Conservation (phyloP, 2,797 vertebrate species). For the Danio choprae region DNA sequence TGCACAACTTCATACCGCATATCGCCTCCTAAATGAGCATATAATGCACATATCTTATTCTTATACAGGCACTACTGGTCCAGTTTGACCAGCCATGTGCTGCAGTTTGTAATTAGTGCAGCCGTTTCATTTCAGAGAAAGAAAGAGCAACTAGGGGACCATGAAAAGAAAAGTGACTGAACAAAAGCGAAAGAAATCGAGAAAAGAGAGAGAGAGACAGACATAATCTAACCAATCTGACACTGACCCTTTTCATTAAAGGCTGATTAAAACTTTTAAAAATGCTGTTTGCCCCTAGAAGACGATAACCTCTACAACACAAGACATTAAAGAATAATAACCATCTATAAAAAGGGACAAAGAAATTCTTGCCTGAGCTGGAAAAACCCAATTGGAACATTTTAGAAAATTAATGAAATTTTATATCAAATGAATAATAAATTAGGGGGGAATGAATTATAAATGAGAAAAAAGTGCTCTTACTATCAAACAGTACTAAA, state of each 20-base stretch:
- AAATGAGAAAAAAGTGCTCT: constrained; percentile 78
- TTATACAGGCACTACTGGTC: constrained; percentile 27
- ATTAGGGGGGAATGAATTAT: constrained; percentile 83
- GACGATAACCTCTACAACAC: constrained; percentile 82
- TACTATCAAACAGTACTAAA: constrained; percentile 78
- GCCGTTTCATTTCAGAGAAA: constrained; percentile 45
- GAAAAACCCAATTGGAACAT: constrained; percentile 83
- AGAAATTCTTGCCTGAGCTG: constrained; percentile 71
- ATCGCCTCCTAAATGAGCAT: constrained; percentile 18
- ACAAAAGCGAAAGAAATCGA: constrained; percentile 59
- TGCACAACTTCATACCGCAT: constrained; percentile 29
- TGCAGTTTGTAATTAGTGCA: constrained; percentile 57
- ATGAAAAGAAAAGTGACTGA: constrained; percentile 38
- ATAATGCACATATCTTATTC: constrained; percentile 15
- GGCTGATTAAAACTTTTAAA: constrained; percentile 82
- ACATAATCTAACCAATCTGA: constrained; percentile 63
- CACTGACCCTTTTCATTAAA: constrained; percentile 83
- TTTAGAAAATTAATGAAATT: constrained; percentile 90
- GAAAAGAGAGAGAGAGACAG: constrained; percentile 56
- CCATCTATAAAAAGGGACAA: constrained; percentile 80
- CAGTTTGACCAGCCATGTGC: constrained; percentile 41
- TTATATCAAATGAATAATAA: constrained; percentile 89
- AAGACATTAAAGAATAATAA: constrained; percentile 83
- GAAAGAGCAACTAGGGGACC: constrained; percentile 42
- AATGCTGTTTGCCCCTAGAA: constrained; percentile 79